Evolutionary conservation across 2,113 vertebrate genomes (phyloP).

Genomic region (Mungos mungo): DNA sequence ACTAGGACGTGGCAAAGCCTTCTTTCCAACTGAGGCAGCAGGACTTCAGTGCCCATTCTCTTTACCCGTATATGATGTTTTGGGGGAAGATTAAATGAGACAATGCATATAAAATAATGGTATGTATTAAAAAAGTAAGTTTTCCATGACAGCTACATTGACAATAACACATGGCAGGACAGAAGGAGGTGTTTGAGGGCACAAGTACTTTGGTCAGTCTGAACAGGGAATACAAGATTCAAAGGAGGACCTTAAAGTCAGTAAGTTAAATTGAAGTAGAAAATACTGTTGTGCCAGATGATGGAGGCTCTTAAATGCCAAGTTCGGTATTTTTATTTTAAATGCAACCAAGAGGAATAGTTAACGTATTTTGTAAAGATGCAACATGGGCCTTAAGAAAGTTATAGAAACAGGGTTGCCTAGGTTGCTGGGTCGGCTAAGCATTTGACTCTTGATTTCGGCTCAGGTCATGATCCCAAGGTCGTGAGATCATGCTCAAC

Average conservation of each 20-base stretch:
- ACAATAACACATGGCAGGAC: neutral
- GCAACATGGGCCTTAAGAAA: neutral
- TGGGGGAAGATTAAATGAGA: neutral
- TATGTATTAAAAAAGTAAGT: neutral
- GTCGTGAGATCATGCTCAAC: too few species aligned
- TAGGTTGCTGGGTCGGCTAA: too few species aligned
- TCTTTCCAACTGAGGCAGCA: neutral
- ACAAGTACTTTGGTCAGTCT: neutral
- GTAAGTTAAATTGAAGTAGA: neutral
- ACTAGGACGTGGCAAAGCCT: neutral
- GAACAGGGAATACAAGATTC: neutral
- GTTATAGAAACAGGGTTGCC: neutral
- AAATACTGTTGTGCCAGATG: neutral
- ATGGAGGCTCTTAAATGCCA: neutral
- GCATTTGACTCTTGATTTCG: too few species aligned
- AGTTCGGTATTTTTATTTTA: neutral
- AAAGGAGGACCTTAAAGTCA: neutral
- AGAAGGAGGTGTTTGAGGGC: neutral
- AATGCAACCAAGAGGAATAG: neutral
- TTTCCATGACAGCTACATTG: neutral
- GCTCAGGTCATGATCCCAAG: too few species aligned
- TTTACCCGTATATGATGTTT: neutral
- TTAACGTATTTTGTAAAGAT: neutral
- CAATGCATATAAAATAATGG: neutral
- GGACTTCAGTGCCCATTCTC: neutral